These are phyloP conservation scores for Ramphastos sulfuratus DNA, from an alignment of 2,113 vertebrate genomes.

Conservation along the genomic window DNA sequence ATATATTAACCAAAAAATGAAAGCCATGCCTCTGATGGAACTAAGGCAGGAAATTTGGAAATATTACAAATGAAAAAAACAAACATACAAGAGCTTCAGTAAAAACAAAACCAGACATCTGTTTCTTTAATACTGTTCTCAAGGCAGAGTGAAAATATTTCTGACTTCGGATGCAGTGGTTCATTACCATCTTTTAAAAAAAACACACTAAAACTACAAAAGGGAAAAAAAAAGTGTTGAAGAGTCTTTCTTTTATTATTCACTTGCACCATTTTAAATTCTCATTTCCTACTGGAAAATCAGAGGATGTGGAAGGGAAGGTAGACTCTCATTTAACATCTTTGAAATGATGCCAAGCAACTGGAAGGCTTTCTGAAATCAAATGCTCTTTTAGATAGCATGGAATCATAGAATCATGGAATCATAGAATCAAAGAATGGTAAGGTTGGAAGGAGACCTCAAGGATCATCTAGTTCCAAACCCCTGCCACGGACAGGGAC, in stretches of 20 bases:
- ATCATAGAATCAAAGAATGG: too few relatives aligned
- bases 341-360: not conserved
- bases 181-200: not conserved
- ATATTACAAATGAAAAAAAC: not conserved
- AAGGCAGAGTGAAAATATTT: not conserved
- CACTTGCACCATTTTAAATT: slow-evolving; percentile 11
- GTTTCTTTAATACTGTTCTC: not conserved
- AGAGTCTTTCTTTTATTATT: not conserved
- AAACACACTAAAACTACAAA: not conserved
- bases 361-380: not conserved
- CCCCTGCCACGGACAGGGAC: too few relatives aligned
- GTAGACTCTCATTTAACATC: not conserved
- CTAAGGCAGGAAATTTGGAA: not conserved
- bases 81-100: not conserved
- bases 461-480: too few relatives aligned
- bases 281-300: slow-evolving; percentile 16
- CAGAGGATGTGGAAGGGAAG: slow-evolving; percentile 26
- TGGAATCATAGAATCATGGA: too few relatives aligned
- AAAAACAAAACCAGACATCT: not conserved
- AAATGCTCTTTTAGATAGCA: not conserved
- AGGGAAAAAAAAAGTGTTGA: fast-evolving
- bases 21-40: not conserved
- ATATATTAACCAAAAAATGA: not conserved
- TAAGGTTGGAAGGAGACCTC: too few relatives aligned
- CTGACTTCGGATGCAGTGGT: not conserved